These are phyloP conservation scores for Arrhamphus sclerolepis DNA, from an alignment of 2,797 vertebrate genomes.

Conservation along the genomic window DNA sequence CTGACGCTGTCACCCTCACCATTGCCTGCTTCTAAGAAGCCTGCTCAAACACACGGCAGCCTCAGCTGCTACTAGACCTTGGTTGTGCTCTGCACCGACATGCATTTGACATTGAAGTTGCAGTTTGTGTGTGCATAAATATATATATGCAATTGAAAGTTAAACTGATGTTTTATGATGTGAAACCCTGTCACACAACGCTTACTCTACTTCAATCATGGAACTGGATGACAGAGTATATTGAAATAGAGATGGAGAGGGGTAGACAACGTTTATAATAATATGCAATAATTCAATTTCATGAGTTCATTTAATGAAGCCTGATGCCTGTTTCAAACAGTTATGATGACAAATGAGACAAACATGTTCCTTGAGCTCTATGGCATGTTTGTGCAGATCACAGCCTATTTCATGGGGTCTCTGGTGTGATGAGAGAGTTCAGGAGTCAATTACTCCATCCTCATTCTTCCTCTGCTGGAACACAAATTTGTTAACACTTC, in stretches of 20 bases:
- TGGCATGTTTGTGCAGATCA: conserved; percentile 58
- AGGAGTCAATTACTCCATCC: conserved; percentile 79
- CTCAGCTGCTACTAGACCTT: conserved; percentile 67
- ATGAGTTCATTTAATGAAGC: conserved; percentile 58
- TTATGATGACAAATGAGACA: conserved; percentile 70
- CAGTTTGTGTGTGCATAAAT: conserved; percentile 50
- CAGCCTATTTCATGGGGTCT: conserved; percentile 63
- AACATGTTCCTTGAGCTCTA: conserved; percentile 52
- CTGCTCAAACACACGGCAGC: conserved; percentile 70
- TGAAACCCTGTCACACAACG: conserved; percentile 54
- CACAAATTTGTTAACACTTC: conserved; percentile 72
- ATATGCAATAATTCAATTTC: conserved; percentile 44
- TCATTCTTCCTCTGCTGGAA: conserved; percentile 68
- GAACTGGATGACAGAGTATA: conserved; percentile 45
- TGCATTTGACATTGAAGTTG: conserved; percentile 55
- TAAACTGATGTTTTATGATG: conserved; percentile 58
- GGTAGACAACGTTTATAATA: conserved; percentile 36
- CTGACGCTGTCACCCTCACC: conserved; percentile 81
- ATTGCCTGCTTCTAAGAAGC: conserved; percentile 74
- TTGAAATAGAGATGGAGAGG: conserved; percentile 28
- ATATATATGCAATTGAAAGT: conserved; percentile 58
- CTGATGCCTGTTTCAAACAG: conserved; percentile 45
- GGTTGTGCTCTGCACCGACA: conserved; percentile 47
- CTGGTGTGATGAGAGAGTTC: conserved; percentile 69
- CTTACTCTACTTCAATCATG: conserved; percentile 26